These are phyloP conservation scores for Chelon auratus DNA, from an alignment of 2,797 vertebrate genomes.

Conservation along the genomic window DNA sequence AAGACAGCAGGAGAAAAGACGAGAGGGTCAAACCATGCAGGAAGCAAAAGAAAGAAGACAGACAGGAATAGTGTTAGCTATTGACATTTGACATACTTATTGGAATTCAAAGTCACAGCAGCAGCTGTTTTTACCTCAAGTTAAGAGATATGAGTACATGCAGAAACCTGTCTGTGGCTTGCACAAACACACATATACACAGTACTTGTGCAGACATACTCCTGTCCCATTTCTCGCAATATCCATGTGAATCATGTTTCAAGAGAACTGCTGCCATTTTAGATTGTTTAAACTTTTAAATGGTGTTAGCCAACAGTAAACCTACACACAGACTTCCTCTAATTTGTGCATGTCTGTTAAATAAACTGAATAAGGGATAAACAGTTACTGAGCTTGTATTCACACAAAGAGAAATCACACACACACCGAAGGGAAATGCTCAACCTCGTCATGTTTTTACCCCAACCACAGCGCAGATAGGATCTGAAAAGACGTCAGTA, in stretches of 20 bases:
- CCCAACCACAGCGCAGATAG: conserved; percentile 31
- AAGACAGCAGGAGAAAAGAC: background rate
- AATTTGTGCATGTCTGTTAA: background rate
- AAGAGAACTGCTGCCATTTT: conserved; percentile 33
- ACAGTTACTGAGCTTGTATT: conserved; percentile 2
- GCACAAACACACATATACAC: conserved; percentile 38
- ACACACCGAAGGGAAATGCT: conserved; percentile 50
- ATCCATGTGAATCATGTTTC: conserved; percentile 35
- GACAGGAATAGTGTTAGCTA: conserved; percentile 25
- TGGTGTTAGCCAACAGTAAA: background rate
- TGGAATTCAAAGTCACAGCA: conserved; percentile 61
- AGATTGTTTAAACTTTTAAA: conserved; percentile 25
- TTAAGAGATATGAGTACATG: conserved; percentile 65
- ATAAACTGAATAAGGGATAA: conserved; percentile 13
- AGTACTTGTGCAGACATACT: conserved; percentile 19
- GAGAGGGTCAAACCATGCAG: conserved; percentile 19
- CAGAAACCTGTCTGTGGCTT: conserved; percentile 75
- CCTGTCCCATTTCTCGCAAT: conserved; percentile 32
- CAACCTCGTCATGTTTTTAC: conserved; percentile 21
- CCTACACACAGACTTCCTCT: background rate
- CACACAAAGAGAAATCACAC: conserved; percentile 54
- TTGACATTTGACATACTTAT: conserved; percentile 61
- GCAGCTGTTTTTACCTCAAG: conserved; percentile 63
- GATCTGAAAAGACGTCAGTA: conserved; percentile 35
- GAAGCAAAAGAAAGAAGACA: conserved; percentile 37